These are phyloP conservation scores for Amphiprion percula DNA, from an alignment of 2,113 vertebrate species.

Conservation along the genomic window DNA sequence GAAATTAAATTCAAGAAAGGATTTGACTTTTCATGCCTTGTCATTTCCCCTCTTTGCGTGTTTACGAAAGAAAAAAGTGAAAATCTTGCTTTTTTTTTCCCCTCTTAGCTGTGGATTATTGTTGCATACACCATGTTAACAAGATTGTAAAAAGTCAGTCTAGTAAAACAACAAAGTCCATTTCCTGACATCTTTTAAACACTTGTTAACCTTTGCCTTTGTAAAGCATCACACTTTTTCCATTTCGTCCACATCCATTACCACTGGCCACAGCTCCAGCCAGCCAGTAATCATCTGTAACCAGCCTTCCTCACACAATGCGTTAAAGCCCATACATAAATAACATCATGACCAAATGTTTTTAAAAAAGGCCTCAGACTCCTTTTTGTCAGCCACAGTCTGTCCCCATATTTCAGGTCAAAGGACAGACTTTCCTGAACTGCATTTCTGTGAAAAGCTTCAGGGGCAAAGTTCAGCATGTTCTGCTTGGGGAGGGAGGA, in stretches of 20 bases:
- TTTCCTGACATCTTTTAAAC: constrained; percentile 51
- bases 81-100: neutral
- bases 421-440: constrained; percentile 78
- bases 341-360: constrained; percentile 42
- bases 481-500: constrained; percentile 53
- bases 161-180: constrained; percentile 63
- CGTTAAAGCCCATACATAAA: constrained; percentile 36
- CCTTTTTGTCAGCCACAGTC: constrained; percentile 49
- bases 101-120: neutral
- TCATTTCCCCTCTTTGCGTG: neutral
- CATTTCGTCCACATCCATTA: constrained; percentile 41
- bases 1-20: neutral
- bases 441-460: constrained; percentile 82
- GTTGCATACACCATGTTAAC: constrained; percentile 51
- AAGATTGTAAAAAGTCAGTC: constrained; percentile 49
- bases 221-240: constrained; percentile 39
- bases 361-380: constrained; percentile 24
- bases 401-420: constrained; percentile 71
- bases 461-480: constrained; percentile 77
- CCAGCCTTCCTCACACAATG: neutral
- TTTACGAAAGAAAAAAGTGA: neutral
- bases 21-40: neutral
- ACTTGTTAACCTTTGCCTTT: constrained; percentile 51
- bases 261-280: constrained; percentile 6
- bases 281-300: constrained; percentile 35